A percentile compares a stretch with the other conserved stretches of the same genome.
phyloP scores from a whole-genome alignment of 2,888 invertebrate species.

The Augochlorella aurata region DNA sequence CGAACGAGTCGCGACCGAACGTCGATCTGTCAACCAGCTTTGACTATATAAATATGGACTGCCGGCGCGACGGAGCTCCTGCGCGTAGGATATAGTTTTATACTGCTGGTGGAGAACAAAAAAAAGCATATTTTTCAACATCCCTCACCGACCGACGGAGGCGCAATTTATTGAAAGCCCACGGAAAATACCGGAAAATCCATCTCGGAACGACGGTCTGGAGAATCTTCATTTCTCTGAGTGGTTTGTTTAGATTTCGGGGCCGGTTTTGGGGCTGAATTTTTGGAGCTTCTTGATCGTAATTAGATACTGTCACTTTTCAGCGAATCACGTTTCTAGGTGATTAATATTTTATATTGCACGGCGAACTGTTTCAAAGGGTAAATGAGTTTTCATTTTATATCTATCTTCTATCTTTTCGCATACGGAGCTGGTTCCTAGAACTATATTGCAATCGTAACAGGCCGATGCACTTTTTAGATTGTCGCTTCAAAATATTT shows the following conservation, averaged over 20 bases:
- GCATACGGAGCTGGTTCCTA: neutral
- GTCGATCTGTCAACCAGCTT: slow-evolving; percentile 80
- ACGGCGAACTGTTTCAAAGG: too few species aligned
- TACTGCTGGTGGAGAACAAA: neutral
- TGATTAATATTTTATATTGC: too few species aligned
- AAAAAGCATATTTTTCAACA: slow-evolving; percentile 21
- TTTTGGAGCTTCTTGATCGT: neutral
- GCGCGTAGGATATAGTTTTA: slow-evolving; percentile 21
- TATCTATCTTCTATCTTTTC: neutral
- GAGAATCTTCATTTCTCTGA: slow-evolving; percentile 2
- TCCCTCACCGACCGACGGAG: neutral
- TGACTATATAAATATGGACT: slow-evolving; percentile 57
- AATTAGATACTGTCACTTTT: neutral
- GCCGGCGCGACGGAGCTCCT: slow-evolving; percentile 4
- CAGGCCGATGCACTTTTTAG: neutral
- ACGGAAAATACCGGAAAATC: neutral
- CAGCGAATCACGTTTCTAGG: neutral
- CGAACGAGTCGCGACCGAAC: slow-evolving; percentile 79
- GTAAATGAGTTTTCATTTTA: neutral
- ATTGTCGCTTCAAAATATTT: neutral
- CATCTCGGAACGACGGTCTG: neutral
- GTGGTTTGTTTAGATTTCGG: slow-evolving; percentile 1
- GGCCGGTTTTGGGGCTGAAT: neutral
- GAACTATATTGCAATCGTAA: neutral
- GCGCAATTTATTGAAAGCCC: neutral